Evolutionary conservation across 2,113 vertebrate species (phyloP), one percentile per base, ranked within the genome.

Genomic region (Marmota monax): DNA sequence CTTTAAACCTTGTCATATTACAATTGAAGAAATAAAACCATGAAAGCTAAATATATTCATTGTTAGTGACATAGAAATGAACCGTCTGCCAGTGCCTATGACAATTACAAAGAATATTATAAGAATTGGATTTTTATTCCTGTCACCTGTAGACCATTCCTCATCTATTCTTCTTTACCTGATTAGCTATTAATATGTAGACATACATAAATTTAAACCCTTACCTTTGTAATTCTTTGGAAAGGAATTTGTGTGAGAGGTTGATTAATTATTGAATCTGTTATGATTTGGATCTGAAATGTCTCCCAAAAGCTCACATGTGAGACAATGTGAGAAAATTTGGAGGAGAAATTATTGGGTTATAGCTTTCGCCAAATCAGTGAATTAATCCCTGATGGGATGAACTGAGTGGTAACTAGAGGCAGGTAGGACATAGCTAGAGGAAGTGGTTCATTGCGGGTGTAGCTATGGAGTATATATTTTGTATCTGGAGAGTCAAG

Each of bases 121-220:
- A 72, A 86, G 32, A 95, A 76, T 86, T 53, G 77, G 23, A 72
- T 83, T 82, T 95, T 84, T 92, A 86, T 91, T 85, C 51, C 37
- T 53, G 7, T 63, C 14, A 10, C 5, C 20, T 67, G 7, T 48
- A 42, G 86, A 29, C n/a, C 1, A 20, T 37, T 74, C 27, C 83
- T 78, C n/a, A 16, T 25, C 34, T 73, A 13, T 78, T 16, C 73
- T 96, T 89, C 82, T 76, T 94, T 17, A 76, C 42, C 53, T 65
- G 23, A 70, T 65, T 84, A 79, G 6, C n/a, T 92, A 56, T 39
- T 65, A 56, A 37, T 27, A 17, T 82, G 25, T 22, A 39, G 39
- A 39, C 27, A 37, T n/a, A 77, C 23, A 76, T 82, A 74, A 61
- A 63, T 78, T 27, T 17, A 72, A 93, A 56, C 7, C 2, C 9